Percentiles rank a stretch among this genome's conserved stretches.
Evolutionary conservation across 2,113 vertebrate species (phyloP).

Genomic region (Uropsilus gracilis): DNA sequence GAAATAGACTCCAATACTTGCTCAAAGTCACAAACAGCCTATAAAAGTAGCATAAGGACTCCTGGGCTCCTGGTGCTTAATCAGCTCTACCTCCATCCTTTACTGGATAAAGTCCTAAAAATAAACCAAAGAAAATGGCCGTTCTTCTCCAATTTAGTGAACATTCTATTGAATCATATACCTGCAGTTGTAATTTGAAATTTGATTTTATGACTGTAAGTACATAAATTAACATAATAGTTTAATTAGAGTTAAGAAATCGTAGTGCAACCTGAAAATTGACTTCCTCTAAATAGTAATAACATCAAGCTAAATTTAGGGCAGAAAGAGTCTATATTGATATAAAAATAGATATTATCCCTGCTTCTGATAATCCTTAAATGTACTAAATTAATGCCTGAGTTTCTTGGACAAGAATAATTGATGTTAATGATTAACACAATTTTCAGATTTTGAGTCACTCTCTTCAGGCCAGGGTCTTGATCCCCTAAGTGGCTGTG

Average conservation of each 20-base stretch:
- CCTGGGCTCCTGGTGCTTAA: not conserved
- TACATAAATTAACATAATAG: not conserved
- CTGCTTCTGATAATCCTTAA: constrained; percentile 27
- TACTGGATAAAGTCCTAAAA: not conserved
- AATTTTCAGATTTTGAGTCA: constrained; percentile 48
- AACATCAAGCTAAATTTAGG: not conserved
- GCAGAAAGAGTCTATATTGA: not conserved
- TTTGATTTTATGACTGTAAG: not conserved
- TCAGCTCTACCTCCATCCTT: not conserved
- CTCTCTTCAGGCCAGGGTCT: not conserved
- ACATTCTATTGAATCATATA: not conserved
- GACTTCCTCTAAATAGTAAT: constrained; percentile 33
- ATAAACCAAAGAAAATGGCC: not conserved
- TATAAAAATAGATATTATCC: constrained; percentile 12
- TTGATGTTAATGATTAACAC: constrained; percentile 52
- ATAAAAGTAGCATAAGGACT: not conserved
- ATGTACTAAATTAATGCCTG: not conserved
- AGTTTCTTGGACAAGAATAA: constrained; percentile 28
- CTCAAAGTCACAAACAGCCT: not conserved
- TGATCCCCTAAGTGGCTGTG: constrained; percentile 54
- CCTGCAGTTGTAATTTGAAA: not conserved
- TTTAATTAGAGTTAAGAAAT: constrained; percentile 11
- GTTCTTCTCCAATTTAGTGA: not conserved
- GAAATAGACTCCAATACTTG: not conserved
- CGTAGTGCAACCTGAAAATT: not conserved